Base-by-base conservation (phyloP, 2,888 invertebrate species). In the Mongoloraphidia duomilia region DNA sequence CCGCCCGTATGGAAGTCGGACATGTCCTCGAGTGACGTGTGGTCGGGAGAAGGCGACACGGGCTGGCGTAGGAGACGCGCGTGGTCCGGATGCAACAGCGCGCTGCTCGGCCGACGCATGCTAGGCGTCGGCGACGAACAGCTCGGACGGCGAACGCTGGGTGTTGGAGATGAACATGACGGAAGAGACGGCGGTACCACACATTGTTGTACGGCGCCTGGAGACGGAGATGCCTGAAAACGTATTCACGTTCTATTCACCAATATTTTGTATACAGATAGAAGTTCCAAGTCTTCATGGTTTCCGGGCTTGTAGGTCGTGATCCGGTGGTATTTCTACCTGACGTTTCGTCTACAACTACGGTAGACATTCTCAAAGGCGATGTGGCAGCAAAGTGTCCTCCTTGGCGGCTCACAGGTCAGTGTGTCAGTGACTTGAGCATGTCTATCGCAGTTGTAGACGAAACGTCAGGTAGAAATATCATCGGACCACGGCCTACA, bases 61-160 rank as follows among this genome's bases (percentile, higher is more conserved):
- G 62, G 59, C 53, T 42, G 64, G 60, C 65, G 66, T 17, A 79
- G 71, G n/a, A 80, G 65, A 10, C 80, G 67, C 17, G 82, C 82
- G 63, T 82, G 81, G 60, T 82, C 80, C 8, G 82, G 82, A 67
- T 82, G 82, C 49, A 82, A 68, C 3, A 82, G 67, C 13, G 73
- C 68, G 41, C 71, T 69, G 58, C 72, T 72, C 56, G 79, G 78
- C 47, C 78, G 77, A 49, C 80, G 67, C 44, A 63, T 49, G 51
- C 65, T 65, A 33, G 68, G 61, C 0, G 67, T 66, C 26, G 67
- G 67, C 8, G 66, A 67, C 26, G 62, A 42, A 26, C 42, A 42
- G 34, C 48, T 48, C 13, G 34, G 42, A 26, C 42, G 14, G 6
- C 48, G 42, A 2, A 34, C 41, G 12, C 37, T 37, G 9, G 26